Conservation (phyloP, 2,888 invertebrate genomes). For the Cheilosia grossa region DNA sequence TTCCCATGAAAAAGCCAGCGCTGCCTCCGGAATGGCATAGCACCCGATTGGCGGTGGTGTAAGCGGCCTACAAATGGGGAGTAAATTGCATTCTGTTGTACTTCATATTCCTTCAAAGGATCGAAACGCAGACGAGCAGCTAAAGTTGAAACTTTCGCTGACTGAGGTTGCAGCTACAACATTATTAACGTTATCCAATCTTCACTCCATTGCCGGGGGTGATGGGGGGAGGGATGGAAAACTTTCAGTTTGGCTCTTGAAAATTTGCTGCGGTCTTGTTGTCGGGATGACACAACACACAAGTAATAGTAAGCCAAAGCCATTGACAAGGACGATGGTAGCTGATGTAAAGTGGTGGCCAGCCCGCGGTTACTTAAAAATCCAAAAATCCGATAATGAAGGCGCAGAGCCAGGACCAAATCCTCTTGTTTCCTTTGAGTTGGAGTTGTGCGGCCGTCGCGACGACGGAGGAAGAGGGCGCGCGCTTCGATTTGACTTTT, state of each 20-base stretch:
- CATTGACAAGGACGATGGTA: conserved; percentile 11
- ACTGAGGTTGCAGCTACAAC: conserved; percentile 73
- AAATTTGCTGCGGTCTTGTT: conserved; percentile 64
- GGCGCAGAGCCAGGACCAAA: conserved; percentile 44
- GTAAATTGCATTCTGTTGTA: conserved; percentile 72
- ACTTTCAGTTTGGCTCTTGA: conserved; percentile 63
- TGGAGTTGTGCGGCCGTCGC: background rate
- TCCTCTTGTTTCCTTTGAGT: conserved; percentile 59
- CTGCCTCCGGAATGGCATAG: too few relatives aligned
- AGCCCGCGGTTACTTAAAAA: conserved; percentile 59
- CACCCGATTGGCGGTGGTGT: conserved; percentile 51
- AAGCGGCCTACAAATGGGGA: conserved; percentile 71
- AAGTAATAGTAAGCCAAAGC: conserved; percentile 41
- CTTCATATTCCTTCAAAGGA: conserved; percentile 13
- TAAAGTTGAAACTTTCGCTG: conserved; percentile 50
- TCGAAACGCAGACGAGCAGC: conserved; percentile 15
- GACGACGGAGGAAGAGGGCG: background rate
- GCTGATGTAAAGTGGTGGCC: conserved; percentile 45
- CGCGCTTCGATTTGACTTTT: conserved; percentile 23
- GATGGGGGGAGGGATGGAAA: background rate
- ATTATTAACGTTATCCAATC: conserved; percentile 64
- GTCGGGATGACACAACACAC: conserved; percentile 36
- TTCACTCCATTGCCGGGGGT: background rate
- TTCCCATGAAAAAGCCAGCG: conserved; percentile 64
- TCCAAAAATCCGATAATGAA: conserved; percentile 65